Evolutionary conservation across 2,888 invertebrate genomes (phyloP).

Genomic region (Ophion slaviceki): DNA sequence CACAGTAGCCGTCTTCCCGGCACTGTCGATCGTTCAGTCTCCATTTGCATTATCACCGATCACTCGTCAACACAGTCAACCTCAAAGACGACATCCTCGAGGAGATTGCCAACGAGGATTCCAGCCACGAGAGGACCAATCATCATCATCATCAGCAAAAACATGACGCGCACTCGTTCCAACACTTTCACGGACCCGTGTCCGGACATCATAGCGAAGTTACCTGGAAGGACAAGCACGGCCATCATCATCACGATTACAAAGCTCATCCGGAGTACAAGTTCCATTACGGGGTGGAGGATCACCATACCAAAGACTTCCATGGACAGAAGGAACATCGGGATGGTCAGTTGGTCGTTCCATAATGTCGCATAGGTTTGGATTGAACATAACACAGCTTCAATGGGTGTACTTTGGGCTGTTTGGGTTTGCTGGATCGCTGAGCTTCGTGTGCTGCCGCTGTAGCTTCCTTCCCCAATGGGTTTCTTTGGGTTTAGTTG

Average conservation of each 20-base stretch:
- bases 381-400: neutral
- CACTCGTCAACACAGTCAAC: slow-evolving; percentile 12
- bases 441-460: too few relatives aligned
- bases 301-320: slow-evolving; percentile 74
- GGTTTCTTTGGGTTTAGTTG: neutral
- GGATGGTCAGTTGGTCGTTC: slow-evolving; percentile 69
- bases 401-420: neutral
- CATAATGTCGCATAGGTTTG: neutral
- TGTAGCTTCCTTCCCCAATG: too few relatives aligned
- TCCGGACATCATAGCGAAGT: slow-evolving; percentile 71
- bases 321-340: slow-evolving; percentile 76
- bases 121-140: slow-evolving; percentile 1
- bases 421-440: neutral
- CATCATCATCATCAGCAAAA: slow-evolving; percentile 23
- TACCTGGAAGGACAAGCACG: slow-evolving; percentile 74
- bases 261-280: slow-evolving; percentile 75
- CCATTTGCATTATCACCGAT: neutral
- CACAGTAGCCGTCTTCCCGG: too few relatives aligned
- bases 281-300: slow-evolving; percentile 73
- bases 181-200: slow-evolving; percentile 56
- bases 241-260: slow-evolving; percentile 73
- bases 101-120: neutral
- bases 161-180: slow-evolving; percentile 53
- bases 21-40: neutral
- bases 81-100: slow-evolving; percentile 18